Evolutionary conservation across 2,888 invertebrate genomes (phyloP).

Genomic region (Apodemia mormo): DNA sequence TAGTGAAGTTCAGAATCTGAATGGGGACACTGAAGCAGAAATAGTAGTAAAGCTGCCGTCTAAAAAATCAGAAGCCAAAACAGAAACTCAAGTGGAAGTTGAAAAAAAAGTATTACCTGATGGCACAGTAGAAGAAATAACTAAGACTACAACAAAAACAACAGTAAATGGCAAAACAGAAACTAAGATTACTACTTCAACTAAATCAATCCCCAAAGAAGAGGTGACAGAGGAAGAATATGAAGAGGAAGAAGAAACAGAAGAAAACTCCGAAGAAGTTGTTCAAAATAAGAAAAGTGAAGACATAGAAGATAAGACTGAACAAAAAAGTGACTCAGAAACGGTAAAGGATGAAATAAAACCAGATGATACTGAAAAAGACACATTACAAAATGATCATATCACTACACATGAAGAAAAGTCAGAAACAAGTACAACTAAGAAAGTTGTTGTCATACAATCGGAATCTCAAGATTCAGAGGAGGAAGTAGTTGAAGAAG

Average conservation of each 20-base stretch:
- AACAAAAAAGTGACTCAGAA: constrained; percentile 6
- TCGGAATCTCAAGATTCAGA: constrained; percentile 42
- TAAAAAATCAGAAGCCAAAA: constrained; percentile 67
- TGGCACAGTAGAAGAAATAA: constrained; percentile 66
- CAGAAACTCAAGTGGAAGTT: constrained; percentile 72
- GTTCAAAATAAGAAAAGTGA: background rate
- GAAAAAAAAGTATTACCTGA: constrained; percentile 64
- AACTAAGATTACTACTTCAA: constrained; percentile 69
- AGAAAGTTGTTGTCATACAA: constrained; percentile 61
- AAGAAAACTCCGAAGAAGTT: constrained; percentile 43
- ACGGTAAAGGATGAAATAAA: background rate
- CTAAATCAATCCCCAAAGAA: constrained; percentile 64
- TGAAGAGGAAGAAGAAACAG: constrained; percentile 53
- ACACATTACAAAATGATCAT: constrained; percentile 45
- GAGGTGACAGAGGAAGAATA: constrained; percentile 53
- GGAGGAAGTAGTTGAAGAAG: constrained; percentile 45
- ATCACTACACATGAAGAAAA: constrained; percentile 61
- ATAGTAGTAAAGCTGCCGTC: constrained; percentile 64
- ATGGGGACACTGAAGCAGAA: constrained; percentile 63
- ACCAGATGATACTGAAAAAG: constrained; percentile 37
- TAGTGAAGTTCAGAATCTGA: constrained; percentile 59
- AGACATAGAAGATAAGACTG: background rate
- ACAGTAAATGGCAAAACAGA: constrained; percentile 71
- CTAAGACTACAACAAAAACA: constrained; percentile 71
- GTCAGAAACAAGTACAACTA: constrained; percentile 58